Percentiles rank a stretch among this genome's conserved stretches.
Evolutionary conservation across 2,113 vertebrate genomes (phyloP).

Genomic region (Brachyhypopomus gauderio): DNA sequence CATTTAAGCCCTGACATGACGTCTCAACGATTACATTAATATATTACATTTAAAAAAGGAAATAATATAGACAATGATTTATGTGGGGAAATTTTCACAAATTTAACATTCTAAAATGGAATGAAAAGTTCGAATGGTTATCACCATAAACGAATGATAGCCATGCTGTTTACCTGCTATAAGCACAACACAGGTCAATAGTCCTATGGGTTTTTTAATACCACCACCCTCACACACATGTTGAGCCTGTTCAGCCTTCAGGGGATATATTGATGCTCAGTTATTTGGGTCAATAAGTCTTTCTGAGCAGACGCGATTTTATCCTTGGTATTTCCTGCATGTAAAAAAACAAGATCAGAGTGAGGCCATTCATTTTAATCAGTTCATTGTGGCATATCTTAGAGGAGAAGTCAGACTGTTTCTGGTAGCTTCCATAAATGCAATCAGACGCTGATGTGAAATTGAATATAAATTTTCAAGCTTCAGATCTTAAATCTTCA

Average conservation of each 20-base stretch:
- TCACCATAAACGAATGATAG: conserved; percentile 5
- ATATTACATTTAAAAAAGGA: background rate
- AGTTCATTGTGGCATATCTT: conserved; percentile 62
- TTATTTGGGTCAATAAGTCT: conserved; percentile 79
- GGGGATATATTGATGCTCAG: conserved; percentile 75
- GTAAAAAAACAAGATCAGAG: conserved; percentile 74
- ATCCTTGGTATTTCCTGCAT: conserved; percentile 72
- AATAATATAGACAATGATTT: conserved; percentile 1
- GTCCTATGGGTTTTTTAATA: conserved; percentile 62
- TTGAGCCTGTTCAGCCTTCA: conserved; percentile 68
- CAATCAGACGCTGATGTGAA: conserved; percentile 39
- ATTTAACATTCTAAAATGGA: conserved; percentile 43
- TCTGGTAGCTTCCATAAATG: conserved; percentile 23
- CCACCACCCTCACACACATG: conserved; percentile 59
- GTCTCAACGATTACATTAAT: no score
- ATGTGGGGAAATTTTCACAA: conserved; percentile 9
- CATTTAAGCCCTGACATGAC: background rate
- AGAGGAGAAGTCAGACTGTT: conserved; percentile 38
- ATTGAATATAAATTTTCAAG: conserved; percentile 41
- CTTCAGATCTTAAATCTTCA: background rate
- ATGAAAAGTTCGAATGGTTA: no score
- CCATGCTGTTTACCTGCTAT: conserved; percentile 56
- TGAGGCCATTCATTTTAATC: conserved; percentile 73
- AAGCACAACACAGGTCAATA: conserved; percentile 66
- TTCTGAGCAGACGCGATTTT: conserved; percentile 74